A percentile compares a stretch with the other conserved stretches of the same genome.
Conservation (phyloP, 2,113 vertebrate species). For the Barnardius zonarius region DNA sequence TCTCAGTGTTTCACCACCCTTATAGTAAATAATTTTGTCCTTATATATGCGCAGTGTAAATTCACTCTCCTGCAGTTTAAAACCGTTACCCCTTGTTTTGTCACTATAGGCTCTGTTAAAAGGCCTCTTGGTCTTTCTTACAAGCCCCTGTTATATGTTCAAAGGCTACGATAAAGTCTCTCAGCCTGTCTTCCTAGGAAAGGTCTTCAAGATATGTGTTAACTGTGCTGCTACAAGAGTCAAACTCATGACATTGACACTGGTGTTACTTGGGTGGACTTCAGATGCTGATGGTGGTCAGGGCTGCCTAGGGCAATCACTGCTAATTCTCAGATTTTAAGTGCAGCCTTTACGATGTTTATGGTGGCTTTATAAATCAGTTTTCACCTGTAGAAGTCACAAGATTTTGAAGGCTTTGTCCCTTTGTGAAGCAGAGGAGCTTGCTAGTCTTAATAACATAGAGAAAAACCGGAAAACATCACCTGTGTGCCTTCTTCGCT, state of each 20-base stretch:
- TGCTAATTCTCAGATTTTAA: background rate
- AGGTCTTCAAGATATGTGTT: background rate
- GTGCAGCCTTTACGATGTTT: accelerated
- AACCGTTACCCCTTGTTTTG: background rate
- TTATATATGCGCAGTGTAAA: background rate
- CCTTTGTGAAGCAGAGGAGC: background rate
- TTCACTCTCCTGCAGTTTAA: background rate
- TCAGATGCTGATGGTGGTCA: background rate
- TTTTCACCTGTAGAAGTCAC: background rate
- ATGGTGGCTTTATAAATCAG: background rate
- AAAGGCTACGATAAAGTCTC: background rate
- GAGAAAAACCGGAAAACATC: background rate
- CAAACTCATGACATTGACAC: background rate
- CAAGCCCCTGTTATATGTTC: background rate
- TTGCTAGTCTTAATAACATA: background rate
- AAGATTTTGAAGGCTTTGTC: background rate
- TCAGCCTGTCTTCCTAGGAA: background rate
- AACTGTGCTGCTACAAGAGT: background rate
- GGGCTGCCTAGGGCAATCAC: background rate
- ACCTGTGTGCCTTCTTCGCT: background rate
- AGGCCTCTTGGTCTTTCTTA: background rate
- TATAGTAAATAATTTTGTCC: background rate
- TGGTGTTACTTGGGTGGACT: background rate
- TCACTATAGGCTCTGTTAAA: background rate
- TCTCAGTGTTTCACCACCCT: background rate